phyloP scores from a whole-genome alignment of 1,140 invertebrate species.

The Lucilia cuprina region DNA sequence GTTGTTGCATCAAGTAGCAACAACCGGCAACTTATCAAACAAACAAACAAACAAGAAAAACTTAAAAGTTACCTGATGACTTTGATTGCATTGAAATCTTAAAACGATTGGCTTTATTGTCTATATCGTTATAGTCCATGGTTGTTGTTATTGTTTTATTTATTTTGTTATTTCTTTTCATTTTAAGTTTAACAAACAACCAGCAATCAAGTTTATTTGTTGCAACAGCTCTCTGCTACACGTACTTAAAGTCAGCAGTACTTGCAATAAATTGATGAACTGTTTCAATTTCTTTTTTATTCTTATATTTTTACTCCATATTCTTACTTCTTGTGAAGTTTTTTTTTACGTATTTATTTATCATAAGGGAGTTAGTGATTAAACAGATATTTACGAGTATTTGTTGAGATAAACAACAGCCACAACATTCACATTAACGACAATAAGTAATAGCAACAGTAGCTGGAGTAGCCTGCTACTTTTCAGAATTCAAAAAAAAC shows the following conservation, averaged over 20 bases:
- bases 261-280: slow-evolving; percentile 14
- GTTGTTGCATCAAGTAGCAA: not conserved
- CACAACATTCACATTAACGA: not conserved
- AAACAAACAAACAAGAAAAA: not conserved
- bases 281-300: not conserved
- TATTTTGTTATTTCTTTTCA: not conserved
- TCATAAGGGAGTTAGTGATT: slow-evolving; percentile 19
- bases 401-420: not conserved
- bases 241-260: too few relatives aligned
- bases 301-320: not conserved
- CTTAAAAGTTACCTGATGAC: slow-evolving; percentile 16
- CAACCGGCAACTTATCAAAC: not conserved
- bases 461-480: not conserved
- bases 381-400: slow-evolving; percentile 27
- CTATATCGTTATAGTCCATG: not conserved
- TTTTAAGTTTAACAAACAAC: not conserved
- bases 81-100: slow-evolving; percentile 5
- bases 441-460: not conserved
- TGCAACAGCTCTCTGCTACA: not conserved
- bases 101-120: not conserved
- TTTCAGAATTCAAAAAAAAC: not conserved
- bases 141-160: not conserved
- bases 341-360: not conserved
- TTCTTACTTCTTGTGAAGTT: not conserved
- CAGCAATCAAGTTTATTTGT: slow-evolving; percentile 24